A percentile compares a stretch with the other conserved stretches of the same genome.
These are phyloP conservation scores for Zoanthus sociatus DNA, from an alignment of 92 coral and sea anemone species.

Conservation along the genomic window DNA sequence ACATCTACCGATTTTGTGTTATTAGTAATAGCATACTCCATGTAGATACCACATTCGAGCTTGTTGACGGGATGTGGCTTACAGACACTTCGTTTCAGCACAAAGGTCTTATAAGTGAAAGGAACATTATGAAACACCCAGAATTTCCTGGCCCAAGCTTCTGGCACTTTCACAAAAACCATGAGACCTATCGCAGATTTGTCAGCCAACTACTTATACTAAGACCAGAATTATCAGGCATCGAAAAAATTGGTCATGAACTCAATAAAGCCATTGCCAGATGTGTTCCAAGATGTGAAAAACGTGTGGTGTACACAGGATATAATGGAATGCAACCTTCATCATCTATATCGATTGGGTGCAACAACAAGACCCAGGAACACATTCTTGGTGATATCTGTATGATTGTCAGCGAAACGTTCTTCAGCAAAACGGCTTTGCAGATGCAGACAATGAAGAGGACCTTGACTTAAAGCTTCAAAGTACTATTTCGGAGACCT, in stretches of 20 bases:
- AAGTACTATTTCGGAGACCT: constrained; percentile 39
- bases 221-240: constrained; percentile 66
- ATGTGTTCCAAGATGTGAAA: constrained; percentile 64
- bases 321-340: background rate
- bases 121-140: constrained; percentile 53
- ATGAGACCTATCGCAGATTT: constrained; percentile 58
- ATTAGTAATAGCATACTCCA: constrained; percentile 54
- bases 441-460: constrained; percentile 60
- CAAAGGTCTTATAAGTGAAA: constrained; percentile 53
- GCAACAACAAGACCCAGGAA: too few species aligned
- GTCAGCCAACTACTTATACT: constrained; percentile 56
- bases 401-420: constrained; percentile 54
- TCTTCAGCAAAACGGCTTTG: constrained; percentile 57
- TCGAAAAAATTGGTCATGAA: constrained; percentile 71
- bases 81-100: constrained; percentile 68
- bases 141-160: constrained; percentile 74
- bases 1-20: constrained; percentile 55
- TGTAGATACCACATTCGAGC: constrained; percentile 71
- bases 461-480: constrained; percentile 61
- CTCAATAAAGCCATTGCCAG: constrained; percentile 66
- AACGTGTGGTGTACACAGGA: constrained; percentile 55
- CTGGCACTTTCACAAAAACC: constrained; percentile 57
- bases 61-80: constrained; percentile 75
- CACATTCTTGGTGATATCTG: constrained; percentile 42
- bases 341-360: too few species aligned